A percentile compares a stretch with the other conserved stretches of the same genome.
These are phyloP conservation scores for Hippocampus guttulatus DNA, from an alignment of 2,113 vertebrate genomes.

Conservation along the genomic window DNA sequence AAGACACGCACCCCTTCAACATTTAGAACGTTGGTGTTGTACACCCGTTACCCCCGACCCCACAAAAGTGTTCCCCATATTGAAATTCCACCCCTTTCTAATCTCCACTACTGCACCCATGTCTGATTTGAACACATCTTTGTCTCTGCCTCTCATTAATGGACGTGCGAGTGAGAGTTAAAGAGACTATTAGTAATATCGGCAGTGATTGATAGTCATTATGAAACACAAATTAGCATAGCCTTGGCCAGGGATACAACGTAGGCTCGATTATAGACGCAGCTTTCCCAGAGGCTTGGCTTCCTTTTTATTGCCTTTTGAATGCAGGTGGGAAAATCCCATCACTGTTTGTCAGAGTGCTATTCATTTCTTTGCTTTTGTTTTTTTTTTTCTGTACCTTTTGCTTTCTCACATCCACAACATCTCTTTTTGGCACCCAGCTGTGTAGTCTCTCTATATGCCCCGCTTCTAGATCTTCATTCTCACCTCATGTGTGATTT, in stretches of 20 bases:
- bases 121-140: not conserved
- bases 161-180: slow-evolving; percentile 53
- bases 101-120: not conserved
- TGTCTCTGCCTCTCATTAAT: slow-evolving; percentile 54
- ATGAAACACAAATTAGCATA: slow-evolving; percentile 56
- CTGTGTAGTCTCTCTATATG: slow-evolving; percentile 55
- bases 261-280: slow-evolving; percentile 43
- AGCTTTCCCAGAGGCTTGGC: slow-evolving; percentile 14
- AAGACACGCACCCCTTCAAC: no score
- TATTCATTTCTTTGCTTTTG: slow-evolving; percentile 7
- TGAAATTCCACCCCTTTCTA: not conserved
- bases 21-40: no score
- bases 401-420: slow-evolving; percentile 61
- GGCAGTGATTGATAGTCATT: slow-evolving; percentile 60
- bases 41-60: no score
- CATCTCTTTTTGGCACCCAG: slow-evolving; percentile 37
- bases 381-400: slow-evolving; percentile 22
- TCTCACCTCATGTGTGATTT: slow-evolving; percentile 46
- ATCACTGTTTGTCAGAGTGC: slow-evolving; percentile 47
- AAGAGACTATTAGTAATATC: slow-evolving; percentile 65
- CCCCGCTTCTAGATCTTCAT: slow-evolving; percentile 46
- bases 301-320: not conserved
- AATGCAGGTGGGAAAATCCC: slow-evolving; percentile 30
- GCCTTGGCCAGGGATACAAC: slow-evolving; percentile 50
- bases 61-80: no score